A percentile compares a stretch with the other conserved stretches of the same genome.
Evolutionary conservation across 64 coral and sea anemone genomes (phyloP).

Genomic region (Cladopsammia gracilis): DNA sequence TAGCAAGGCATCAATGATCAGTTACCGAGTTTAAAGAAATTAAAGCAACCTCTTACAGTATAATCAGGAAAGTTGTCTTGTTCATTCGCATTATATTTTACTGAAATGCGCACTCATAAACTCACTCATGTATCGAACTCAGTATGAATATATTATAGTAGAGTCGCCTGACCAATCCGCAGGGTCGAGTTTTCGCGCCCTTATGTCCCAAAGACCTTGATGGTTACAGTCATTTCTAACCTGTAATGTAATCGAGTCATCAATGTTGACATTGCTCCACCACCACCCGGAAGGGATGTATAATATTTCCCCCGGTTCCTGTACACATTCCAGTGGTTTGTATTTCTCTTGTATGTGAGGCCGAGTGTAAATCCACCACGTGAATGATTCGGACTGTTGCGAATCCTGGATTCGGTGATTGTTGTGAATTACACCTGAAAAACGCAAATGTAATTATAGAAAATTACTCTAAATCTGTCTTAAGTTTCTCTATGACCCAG

Average conservation of each 20-base stretch:
- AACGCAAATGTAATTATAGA: background rate
- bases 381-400: constrained; percentile 83
- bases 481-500: no score
- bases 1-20: no score
- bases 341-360: constrained; percentile 71
- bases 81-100: no score
- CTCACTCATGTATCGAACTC: no score
- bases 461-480: background rate
- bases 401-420: constrained; percentile 72
- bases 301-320: constrained; percentile 78
- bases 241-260: constrained; percentile 81
- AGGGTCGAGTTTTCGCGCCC: no score
- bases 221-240: constrained; percentile 3
- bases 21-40: no score
- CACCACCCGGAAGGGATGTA: constrained; percentile 94
- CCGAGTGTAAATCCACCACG: constrained; percentile 77
- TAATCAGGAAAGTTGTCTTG: no score
- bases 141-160: no score
- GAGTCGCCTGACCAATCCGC: no score
- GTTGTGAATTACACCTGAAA: constrained; percentile 69
- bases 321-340: constrained; percentile 76
- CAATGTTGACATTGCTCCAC: constrained; percentile 79
- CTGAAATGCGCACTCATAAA: no score
- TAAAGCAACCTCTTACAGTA: no score
- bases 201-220: no score